phyloP scores from a whole-genome alignment of 2,113 vertebrate genomes.

The Gorsachius goisagi region DNA sequence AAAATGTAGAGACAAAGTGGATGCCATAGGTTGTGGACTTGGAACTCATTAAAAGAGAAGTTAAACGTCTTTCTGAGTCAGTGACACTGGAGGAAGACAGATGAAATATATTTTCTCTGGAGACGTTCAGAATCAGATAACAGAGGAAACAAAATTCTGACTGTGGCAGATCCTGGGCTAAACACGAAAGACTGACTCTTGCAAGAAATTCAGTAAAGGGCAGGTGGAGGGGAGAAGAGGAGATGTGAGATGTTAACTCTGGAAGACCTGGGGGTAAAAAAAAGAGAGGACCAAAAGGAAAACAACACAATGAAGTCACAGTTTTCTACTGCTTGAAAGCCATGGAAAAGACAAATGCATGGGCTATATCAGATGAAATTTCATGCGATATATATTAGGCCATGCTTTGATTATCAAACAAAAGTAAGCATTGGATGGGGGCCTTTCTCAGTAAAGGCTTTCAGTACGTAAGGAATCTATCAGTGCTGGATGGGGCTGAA shows the following conservation, averaged over 20 bases:
- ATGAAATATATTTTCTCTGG: not conserved
- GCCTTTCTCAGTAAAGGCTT: not conserved
- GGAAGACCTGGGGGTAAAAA: not conserved
- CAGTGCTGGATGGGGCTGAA: not conserved
- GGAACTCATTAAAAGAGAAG: not conserved
- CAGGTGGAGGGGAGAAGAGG: not conserved
- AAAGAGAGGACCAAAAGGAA: not conserved
- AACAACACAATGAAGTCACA: not conserved
- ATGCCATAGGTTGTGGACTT: not conserved
- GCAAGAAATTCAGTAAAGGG: not conserved
- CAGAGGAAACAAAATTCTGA: not conserved
- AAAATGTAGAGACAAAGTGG: not conserved
- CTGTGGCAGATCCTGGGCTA: not conserved
- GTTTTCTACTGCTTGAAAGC: not conserved
- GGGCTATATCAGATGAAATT: not conserved
- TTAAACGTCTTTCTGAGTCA: accelerated
- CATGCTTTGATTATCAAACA: not conserved
- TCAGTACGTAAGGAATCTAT: not conserved
- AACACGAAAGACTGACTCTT: not conserved
- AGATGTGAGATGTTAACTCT: not conserved
- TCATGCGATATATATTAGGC: not conserved
- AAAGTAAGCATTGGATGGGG: not conserved
- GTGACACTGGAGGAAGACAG: not conserved
- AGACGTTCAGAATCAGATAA: not conserved
- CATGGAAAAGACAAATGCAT: not conserved